Evolutionary conservation across 2,797 vertebrate genomes (phyloP), one percentile per base, ranked within the genome.

Genomic region (Sibirionetta formosa): DNA sequence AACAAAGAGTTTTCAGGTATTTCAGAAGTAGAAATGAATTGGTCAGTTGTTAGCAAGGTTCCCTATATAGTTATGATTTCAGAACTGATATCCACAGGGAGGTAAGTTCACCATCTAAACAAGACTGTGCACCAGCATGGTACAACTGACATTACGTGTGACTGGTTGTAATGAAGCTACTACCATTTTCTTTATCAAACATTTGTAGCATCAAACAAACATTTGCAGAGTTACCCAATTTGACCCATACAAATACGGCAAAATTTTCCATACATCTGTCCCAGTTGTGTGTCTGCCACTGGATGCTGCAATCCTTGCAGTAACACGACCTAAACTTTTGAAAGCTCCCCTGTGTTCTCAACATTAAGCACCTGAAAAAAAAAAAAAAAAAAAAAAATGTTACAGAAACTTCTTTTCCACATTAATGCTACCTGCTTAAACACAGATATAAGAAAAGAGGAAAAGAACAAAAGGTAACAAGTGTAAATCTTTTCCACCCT

Each of bases 91-190:
- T 90, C 26, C 51, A 57, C 6, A n/a, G 65, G 46, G 29, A 53
- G 33, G 5, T 0, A 20, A 69, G 54, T 4, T 14, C 33, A n/a
- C 22, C 33, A 7, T 14, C 46, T 66, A 44, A 65, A 36, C 11
- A 33, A 19, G 36, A 50, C 7, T 0, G 0, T 14, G 38, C 20
- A 63, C 5, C 46, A 78, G 8, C 17, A 0, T 1, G 36, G 16
- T 3, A 24, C n/a, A 22, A 14, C 42, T 38, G 85, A 23, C 71
- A 13, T 0, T 72, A 75, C 20, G 20, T 5, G 12, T 10, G 35
- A 11, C 26, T 33, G 26, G 3, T 1, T 48, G 54, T 24, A 78
- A 76, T 36, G 89, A 89, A 82, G 11, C 24, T 40, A 24, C 24
- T 86, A 48, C 9, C 7, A 13, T 42, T 44, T 63, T 31, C 33